A percentile compares a stretch with the other conserved stretches of the same genome.
Conservation (phyloP, 2,888 invertebrate species). For the Piscicola geometra region DNA sequence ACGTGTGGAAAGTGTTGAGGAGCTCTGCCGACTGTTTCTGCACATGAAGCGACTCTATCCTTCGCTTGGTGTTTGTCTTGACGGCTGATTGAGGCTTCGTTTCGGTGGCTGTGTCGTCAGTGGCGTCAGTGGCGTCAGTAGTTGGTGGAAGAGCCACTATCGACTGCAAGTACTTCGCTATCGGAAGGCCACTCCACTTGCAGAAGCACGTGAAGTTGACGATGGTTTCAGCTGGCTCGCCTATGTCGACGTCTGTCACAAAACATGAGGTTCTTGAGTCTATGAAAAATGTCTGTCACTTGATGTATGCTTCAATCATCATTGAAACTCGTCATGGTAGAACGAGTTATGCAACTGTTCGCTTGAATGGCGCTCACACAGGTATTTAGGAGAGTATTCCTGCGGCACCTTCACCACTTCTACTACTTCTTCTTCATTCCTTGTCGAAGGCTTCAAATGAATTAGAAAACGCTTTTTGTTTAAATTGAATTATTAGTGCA, state of each 20-base stretch:
- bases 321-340: too few species aligned
- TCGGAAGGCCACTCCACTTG: slow-evolving; percentile 8
- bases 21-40: not conserved
- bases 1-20: not conserved
- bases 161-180: not conserved
- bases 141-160: not conserved
- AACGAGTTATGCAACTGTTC: too few species aligned
- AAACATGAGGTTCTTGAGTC: too few species aligned
- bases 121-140: not conserved
- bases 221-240: slow-evolving; percentile 14
- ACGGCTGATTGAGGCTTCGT: not conserved
- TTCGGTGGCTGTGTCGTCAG: not conserved
- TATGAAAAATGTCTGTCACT: too few species aligned
- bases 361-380: not conserved
- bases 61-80: not conserved
- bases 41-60: not conserved
- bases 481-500: too few species aligned
- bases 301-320: too few species aligned
- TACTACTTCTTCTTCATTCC: not conserved
- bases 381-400: not conserved
- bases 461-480: too few species aligned
- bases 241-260: slow-evolving; percentile 12
- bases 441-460: not conserved
- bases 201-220: slow-evolving; percentile 22
- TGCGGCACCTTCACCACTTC: not conserved